A percentile compares a stretch with the other conserved stretches of the same genome.
Conservation (phyloP, 2,888 invertebrate species). For the Xestoiulus laeticollis region DNA sequence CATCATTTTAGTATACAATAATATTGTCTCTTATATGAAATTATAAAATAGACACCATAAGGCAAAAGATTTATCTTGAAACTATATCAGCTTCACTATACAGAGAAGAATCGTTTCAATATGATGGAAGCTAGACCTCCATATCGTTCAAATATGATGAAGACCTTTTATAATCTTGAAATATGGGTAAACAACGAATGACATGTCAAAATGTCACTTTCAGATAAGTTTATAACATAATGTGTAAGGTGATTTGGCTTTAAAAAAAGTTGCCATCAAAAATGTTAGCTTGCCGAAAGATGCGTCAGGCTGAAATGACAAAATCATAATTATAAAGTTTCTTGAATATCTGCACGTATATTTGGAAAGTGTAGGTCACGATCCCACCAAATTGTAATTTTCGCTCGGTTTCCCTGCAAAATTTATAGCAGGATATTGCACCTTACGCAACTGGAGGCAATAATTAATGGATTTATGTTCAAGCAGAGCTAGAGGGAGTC, state of each 20-base stretch:
- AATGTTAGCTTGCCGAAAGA: background rate
- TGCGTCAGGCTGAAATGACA: slow-evolving; percentile 24
- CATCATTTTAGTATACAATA: too few species aligned
- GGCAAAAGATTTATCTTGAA: background rate
- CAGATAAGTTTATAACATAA: background rate
- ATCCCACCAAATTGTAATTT: slow-evolving; percentile 34
- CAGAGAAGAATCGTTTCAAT: background rate
- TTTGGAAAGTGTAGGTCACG: slow-evolving; percentile 29
- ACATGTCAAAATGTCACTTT: background rate
- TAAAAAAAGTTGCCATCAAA: background rate
- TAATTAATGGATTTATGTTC: slow-evolving; percentile 41
- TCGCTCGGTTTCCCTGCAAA: slow-evolving; percentile 16
- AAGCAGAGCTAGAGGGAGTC: slow-evolving; percentile 1
- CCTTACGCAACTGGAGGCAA: background rate
- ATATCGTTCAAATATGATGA: too few species aligned
- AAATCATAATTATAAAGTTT: slow-evolving; percentile 16
- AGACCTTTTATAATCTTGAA: background rate
- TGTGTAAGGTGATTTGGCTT: background rate
- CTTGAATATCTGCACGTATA: background rate
- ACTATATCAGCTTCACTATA: background rate
- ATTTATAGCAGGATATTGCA: slow-evolving; percentile 35
- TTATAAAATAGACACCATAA: background rate
- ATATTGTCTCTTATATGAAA: background rate
- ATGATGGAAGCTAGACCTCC: too few species aligned
- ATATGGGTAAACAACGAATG: background rate